A percentile compares a stretch with the other conserved stretches of the same genome.
Conservation (phyloP, 2,797 vertebrate species). For the Yasuhikotakia modesta region DNA sequence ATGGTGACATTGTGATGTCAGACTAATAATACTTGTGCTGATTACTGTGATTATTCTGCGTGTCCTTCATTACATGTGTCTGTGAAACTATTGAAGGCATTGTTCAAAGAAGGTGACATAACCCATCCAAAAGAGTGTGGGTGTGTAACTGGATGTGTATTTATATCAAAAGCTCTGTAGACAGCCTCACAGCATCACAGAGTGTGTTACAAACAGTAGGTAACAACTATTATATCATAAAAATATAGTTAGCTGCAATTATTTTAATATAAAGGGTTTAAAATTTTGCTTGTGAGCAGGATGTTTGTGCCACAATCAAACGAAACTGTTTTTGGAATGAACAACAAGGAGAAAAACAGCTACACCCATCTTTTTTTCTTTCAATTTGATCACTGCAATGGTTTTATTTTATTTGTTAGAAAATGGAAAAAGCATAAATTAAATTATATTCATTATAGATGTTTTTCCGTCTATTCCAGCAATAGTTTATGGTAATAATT, state of each 20-base stretch:
- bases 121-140: conserved; percentile 15
- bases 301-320: neutral
- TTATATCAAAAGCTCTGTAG: neutral
- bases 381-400: neutral
- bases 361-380: neutral
- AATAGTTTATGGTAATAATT: neutral
- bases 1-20: conserved; percentile 4
- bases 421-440: neutral
- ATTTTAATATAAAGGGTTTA: neutral
- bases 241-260: neutral
- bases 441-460: neutral
- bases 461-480: neutral
- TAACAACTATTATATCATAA: conserved; percentile 11
- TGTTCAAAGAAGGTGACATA: conserved; percentile 8
- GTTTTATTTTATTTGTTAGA: conserved; percentile 1
- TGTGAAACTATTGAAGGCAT: conserved; percentile 25
- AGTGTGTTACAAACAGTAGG: neutral
- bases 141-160: neutral
- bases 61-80: conserved; percentile 7
- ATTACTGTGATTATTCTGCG: conserved; percentile 22
- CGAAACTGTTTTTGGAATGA: neutral
- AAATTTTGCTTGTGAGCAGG: neutral
- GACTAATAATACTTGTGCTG: neutral
- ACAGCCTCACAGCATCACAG: neutral
- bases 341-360: neutral